Evolutionary conservation across 2,888 invertebrate species (phyloP), one percentile per base, ranked within the genome.

Genomic region (Drosophila kuntzei): DNA sequence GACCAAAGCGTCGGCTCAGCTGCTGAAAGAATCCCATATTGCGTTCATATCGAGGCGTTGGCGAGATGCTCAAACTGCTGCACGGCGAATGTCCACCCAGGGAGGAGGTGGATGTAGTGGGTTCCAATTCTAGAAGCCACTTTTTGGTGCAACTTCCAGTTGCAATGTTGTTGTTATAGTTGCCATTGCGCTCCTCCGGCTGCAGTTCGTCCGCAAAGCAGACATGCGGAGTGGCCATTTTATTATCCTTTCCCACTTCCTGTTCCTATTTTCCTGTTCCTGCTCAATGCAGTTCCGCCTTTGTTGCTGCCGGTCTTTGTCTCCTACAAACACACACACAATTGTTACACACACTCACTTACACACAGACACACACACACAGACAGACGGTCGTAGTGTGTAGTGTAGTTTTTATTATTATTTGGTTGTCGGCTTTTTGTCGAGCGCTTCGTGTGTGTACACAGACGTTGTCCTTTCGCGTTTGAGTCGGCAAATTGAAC

Each of bases 1-100:
- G 93, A 0, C 95, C 94, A 50, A 96, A 93, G 72, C 94, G 94
- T 62, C 94, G 93, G 90, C 94, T 94, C 71, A 96, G 93, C 27
- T 95, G 95, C 73, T 95, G 94, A 87, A 96, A 94, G 79, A 96
- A 93, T 49, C 95, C 93, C 66, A 95, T 93, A 53, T 95, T 95
- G 9, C 94, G 94, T 78, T 94, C 94, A 68, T 93, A 92, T 3
- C 94, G 93, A 0, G 94, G 93, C 64, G 94, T 94, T 20, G 94
- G 93, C 68, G 94, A 93, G 49, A 89, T 82, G 63, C 82, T 89
- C 16, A 78, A 46, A 53, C 85, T 67, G 70, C 83, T 86, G 69
- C 80, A 78, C 34, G 92, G 91, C 20, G 93, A 93, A 11, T 71
- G 74, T 0, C 67, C 55, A 3, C 66, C 57, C 6, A 39, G 39